Evolutionary conservation across 2,113 vertebrate genomes (phyloP).

Genomic region (Atractosteus spatula): DNA sequence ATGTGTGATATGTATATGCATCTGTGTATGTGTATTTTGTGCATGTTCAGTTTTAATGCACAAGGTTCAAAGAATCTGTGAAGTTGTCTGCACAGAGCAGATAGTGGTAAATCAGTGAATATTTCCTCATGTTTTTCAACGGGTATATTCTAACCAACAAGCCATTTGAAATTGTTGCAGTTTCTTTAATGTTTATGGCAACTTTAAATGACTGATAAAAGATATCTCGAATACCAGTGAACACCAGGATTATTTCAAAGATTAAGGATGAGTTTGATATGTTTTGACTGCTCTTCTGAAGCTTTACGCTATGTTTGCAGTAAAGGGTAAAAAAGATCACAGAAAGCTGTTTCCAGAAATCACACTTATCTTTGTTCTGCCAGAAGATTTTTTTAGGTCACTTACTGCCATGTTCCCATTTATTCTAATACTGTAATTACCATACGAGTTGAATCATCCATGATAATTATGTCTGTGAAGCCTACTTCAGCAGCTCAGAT

Average conservation of each 20-base stretch:
- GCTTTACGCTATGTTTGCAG: slow-evolving; percentile 23
- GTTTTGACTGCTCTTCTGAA: background rate
- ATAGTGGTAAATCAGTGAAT: background rate
- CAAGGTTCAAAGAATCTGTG: background rate
- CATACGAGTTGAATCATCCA: slow-evolving; percentile 42
- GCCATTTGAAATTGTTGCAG: no score
- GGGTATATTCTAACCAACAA: no score
- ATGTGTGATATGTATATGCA: background rate
- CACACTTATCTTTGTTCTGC: slow-evolving; percentile 27
- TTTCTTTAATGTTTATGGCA: no score
- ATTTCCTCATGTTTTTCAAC: no score
- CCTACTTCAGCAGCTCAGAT: slow-evolving; percentile 28
- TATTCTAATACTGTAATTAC: slow-evolving; percentile 48
- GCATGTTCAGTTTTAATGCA: background rate
- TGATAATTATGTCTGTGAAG: slow-evolving; percentile 36
- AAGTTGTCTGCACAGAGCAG: background rate
- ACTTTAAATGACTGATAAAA: slow-evolving; percentile 22
- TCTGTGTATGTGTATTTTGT: background rate
- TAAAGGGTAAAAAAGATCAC: slow-evolving; percentile 23
- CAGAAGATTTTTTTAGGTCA: slow-evolving; percentile 33
- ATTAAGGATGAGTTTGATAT: slow-evolving; percentile 24
- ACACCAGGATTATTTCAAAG: slow-evolving; percentile 20
- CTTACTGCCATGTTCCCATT: slow-evolving; percentile 18
- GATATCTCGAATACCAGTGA: slow-evolving; percentile 8
- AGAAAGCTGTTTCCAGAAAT: slow-evolving; percentile 13